These are phyloP conservation scores for Anhinga rufa DNA, from an alignment of 2,113 vertebrate species.

Conservation along the genomic window DNA sequence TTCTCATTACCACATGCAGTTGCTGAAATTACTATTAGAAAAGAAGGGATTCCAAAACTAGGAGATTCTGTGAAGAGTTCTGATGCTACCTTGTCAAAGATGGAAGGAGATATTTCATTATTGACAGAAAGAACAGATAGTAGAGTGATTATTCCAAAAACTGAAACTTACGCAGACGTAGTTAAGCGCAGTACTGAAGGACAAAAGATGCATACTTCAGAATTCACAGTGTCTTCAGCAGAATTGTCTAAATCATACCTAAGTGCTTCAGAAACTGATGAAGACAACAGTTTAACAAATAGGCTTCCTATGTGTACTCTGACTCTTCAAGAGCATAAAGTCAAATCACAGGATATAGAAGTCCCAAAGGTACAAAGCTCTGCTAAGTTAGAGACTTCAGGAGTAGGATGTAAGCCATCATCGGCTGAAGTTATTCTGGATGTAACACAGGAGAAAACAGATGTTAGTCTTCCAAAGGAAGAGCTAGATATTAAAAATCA, in stretches of 20 bases:
- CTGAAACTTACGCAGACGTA: neutral
- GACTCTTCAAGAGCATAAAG: neutral
- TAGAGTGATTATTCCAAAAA: neutral
- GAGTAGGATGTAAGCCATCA: neutral
- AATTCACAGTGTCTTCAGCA: neutral
- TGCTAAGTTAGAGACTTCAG: neutral
- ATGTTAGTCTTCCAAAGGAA: neutral
- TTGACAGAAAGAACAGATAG: neutral
- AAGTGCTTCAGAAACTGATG: neutral
- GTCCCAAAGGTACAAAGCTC: neutral
- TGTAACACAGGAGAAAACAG: neutral
- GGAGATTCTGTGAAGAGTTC: neutral
- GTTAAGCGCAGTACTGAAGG: neutral
- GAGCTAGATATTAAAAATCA: neutral
- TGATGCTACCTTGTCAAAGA: neutral
- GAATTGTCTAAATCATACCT: neutral
- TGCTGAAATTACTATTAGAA: neutral
- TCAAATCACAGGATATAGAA: neutral
- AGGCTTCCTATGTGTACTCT: neutral
- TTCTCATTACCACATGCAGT: neutral
- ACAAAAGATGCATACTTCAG: neutral
- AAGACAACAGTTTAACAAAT: neutral
- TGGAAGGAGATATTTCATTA: neutral
- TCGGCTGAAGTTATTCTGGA: neutral
- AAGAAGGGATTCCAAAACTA: constrained; percentile 7